Base-by-base conservation (phyloP, 2,797 vertebrate species). In the Lagodon rhomboides region DNA sequence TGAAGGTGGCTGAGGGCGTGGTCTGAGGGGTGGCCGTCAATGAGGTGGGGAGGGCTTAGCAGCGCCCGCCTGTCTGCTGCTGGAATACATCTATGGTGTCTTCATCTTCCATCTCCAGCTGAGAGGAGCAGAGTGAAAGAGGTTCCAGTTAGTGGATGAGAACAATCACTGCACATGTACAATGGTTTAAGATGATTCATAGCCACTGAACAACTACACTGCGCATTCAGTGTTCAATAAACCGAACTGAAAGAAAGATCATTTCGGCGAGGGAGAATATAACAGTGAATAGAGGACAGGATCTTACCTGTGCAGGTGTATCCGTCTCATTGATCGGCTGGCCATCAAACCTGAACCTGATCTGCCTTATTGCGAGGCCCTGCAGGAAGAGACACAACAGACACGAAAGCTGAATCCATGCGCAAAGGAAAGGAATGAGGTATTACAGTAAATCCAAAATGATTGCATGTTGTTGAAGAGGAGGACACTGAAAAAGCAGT, bases 51-150 rank as follows among this genome's bases (percentile, higher is more conserved):
- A 71, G 85, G 65, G 85, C 83, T 92, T 95, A 96, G 90, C 94
- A 94, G 62, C 44, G 64, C 78, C 98, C 97, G 41, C 97, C 98
- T 1, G 97, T 98, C 96, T 99, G 98, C 96, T 99, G 97, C 88
- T 99, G 98, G 96, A 98, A 99, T 92, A 98, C 97, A 10, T 99
- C 97, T 10, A 98, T 98, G 77, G 95, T 99, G 95, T 99, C 98
- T 90, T 99, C 95, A 6, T 98, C 97, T 88, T 99, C 97, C 98
- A 98, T 99, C 96, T 99, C 98, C 94, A 99, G 95, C 98, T 99
- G 90, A 34, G 9, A 63, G 53, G 60, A 64, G 8, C 23, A 77
- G 5, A 73, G 44, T 0, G 1, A 71, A 44, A 81, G 17, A 75
- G 20, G n/a, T 18, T 22, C 12, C 3, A 66, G 38, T 80, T 15